A percentile compares a stretch with the other conserved stretches of the same genome.
Conservation (phyloP, 2,113 vertebrate species). For the Microcebus lehilahytsara region DNA sequence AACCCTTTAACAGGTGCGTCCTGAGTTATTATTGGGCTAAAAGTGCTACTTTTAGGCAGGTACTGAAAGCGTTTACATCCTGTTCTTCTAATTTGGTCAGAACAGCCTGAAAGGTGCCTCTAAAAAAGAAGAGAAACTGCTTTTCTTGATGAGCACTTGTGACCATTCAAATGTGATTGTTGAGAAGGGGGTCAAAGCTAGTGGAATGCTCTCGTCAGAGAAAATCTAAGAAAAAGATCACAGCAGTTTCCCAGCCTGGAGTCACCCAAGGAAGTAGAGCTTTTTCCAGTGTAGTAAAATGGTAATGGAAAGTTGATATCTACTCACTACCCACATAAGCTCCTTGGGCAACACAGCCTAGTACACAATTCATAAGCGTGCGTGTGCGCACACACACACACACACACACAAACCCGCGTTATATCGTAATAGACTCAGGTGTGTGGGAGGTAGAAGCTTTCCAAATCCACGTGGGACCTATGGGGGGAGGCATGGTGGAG, state of each 20-base stretch:
- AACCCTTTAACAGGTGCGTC: constrained; percentile 61
- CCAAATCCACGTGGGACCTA: neutral
- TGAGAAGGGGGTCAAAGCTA: neutral
- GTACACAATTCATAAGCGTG: neutral
- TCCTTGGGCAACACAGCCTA: neutral
- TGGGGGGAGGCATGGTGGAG: no score
- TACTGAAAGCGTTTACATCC: constrained; percentile 40
- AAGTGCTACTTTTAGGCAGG: constrained; percentile 31
- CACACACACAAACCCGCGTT: neutral
- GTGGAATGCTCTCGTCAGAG: neutral
- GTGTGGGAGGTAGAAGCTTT: neutral
- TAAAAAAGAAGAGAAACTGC: neutral
- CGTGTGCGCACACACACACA: neutral
- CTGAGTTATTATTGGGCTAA: constrained; percentile 54
- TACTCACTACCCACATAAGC: neutral
- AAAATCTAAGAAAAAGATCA: neutral
- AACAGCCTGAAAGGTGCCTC: neutral
- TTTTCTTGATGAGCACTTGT: neutral
- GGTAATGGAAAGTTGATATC: neutral
- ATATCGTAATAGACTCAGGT: neutral
- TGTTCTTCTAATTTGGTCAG: constrained; percentile 4
- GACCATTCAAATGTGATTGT: neutral
- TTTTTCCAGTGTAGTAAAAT: neutral
- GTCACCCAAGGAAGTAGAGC: neutral
- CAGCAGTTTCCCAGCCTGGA: neutral